Evolutionary conservation across 2,797 vertebrate species (phyloP), one percentile per base, ranked within the genome.

Genomic region (Forpus xanthops): DNA sequence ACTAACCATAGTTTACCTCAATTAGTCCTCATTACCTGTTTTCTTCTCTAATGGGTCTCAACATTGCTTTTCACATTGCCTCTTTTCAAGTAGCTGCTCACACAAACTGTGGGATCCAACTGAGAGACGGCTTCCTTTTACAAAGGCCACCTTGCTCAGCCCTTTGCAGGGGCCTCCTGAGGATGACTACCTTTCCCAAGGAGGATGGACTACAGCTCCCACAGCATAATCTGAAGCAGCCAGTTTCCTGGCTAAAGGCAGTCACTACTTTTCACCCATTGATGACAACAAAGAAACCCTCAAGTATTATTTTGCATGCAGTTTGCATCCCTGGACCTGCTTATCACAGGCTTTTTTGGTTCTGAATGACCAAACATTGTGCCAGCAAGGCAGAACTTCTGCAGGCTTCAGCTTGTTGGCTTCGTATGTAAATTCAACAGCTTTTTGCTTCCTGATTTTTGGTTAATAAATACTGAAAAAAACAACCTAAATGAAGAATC

Each of bases 181-280:
- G 30, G 33, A 61, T 20, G 42, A 42, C 17, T 53, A 53, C 17
- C 42, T 44, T 41, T 61, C 50, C 44, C 35, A 19, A 8, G 42
- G 14, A 30, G 13, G 37, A 64, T 16, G 45, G 37, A 37, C 55
- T 1, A 0, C 50, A 78, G 58, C 37, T 71, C 35, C 25, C 17
- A 19, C 58, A 37, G 45, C 39, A 47, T 8, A 0, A 0, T 35
- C 23, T 25, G 9, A 25, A 12, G 50, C 0, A 0, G n/a, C 2
- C 17, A 18, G 52, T 12, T 42, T 73, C 44, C 37, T n/a, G 49
- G 61, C 49, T 73, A 92, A 91, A 74, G 68, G 72, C 50, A 80
- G 33, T n/a, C 6, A 1, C 27, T 0, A 0, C 70, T 24, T 75
- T 76, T 55, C 66, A 91, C 37, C 1, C 0, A 74, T 23, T 16